These are phyloP conservation scores for Butorides virescens DNA, from an alignment of 2,113 vertebrate genomes.

Conservation along the genomic window DNA sequence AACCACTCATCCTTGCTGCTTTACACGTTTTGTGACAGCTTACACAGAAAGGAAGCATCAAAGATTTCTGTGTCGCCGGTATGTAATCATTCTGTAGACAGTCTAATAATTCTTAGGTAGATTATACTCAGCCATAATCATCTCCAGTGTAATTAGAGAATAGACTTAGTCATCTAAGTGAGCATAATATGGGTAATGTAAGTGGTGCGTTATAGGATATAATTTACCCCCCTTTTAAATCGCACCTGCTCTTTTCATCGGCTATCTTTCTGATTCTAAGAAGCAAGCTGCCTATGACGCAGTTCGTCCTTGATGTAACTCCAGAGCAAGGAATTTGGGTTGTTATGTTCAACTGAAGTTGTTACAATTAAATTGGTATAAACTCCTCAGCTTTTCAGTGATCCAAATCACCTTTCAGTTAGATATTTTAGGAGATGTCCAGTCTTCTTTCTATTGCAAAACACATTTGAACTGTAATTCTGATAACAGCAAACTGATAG, in stretches of 20 bases:
- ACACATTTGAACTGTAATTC: neutral
- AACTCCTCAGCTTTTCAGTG: neutral
- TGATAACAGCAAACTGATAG: neutral
- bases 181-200: slow-evolving; percentile 28
- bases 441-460: neutral
- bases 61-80: neutral
- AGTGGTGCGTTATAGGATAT: slow-evolving; percentile 10
- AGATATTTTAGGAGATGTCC: neutral
- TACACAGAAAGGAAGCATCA: neutral
- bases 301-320: neutral
- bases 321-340: slow-evolving; percentile 14
- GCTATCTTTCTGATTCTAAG: slow-evolving; percentile 4
- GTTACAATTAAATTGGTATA: neutral
- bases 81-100: slow-evolving; percentile 18
- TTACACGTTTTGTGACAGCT: neutral
- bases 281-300: slow-evolving; percentile 6
- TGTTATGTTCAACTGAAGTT: neutral
- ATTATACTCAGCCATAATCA: slow-evolving; percentile 40
- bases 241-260: slow-evolving; percentile 56
- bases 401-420: neutral
- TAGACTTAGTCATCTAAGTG: slow-evolving; percentile 55
- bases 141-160: slow-evolving; percentile 39
- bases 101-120: slow-evolving; percentile 48
- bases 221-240: slow-evolving; percentile 35
- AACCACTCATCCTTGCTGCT: neutral